These are phyloP conservation scores for Tinea trinotella DNA, from an alignment of 2,888 invertebrate genomes.

Conservation along the genomic window DNA sequence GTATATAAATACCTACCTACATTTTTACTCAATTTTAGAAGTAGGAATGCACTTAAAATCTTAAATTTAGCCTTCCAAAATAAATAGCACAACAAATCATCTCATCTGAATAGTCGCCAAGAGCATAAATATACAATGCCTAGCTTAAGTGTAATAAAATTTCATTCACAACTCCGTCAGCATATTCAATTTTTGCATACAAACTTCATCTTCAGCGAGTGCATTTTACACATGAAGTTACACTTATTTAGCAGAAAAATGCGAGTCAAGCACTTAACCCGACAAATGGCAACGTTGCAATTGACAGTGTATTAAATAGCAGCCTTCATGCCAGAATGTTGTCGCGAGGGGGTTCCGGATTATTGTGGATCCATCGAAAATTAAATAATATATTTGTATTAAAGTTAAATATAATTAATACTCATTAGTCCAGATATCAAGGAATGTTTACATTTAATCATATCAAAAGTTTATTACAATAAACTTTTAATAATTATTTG, in stretches of 20 bases:
- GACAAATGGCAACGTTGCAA: constrained; percentile 68
- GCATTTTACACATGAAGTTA: constrained; percentile 27
- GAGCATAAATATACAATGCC: neutral
- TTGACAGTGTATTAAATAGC: constrained; percentile 69
- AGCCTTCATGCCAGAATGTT: constrained; percentile 59
- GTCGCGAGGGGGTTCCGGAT: constrained; percentile 20
- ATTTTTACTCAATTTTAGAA: too few relatives aligned
- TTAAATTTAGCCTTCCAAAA: too few relatives aligned
- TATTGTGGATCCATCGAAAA: neutral
- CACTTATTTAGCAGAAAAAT: constrained; percentile 47
- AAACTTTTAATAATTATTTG: too few relatives aligned
- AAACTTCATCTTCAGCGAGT: constrained; percentile 4
- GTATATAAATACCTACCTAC: too few relatives aligned
- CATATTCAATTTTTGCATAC: constrained; percentile 10
- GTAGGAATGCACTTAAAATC: too few relatives aligned
- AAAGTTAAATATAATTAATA: too few relatives aligned
- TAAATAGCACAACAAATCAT: neutral
- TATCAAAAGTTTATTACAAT: too few relatives aligned
- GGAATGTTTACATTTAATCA: too few relatives aligned
- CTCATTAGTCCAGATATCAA: too few relatives aligned
- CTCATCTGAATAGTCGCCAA: neutral
- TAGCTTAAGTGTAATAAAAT: neutral
- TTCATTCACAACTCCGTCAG: constrained; percentile 14
- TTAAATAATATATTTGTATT: neutral
- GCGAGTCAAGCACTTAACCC: constrained; percentile 54